Percentiles rank a stretch among this genome's conserved stretches.
Evolutionary conservation across 2,113 vertebrate genomes (phyloP).

Genomic region (Ptychochromis oligacanthus): DNA sequence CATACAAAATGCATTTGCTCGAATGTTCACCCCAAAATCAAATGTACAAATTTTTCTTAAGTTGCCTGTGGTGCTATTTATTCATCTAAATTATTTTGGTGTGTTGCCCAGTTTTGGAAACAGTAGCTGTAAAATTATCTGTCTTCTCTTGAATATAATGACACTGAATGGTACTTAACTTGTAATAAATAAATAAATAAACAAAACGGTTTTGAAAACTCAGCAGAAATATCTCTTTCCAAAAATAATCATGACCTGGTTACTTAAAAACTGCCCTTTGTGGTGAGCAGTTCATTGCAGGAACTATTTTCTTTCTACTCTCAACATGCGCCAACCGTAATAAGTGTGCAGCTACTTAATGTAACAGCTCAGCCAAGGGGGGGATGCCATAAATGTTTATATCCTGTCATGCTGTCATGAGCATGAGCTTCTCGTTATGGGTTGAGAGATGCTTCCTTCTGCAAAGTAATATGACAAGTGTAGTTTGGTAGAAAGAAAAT

Average conservation of each 20-base stretch:
- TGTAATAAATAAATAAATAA: not conserved
- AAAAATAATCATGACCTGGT: not conserved
- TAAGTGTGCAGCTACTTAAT: no score
- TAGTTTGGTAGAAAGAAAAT: not conserved
- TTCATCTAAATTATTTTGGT: not conserved
- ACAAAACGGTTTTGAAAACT: not conserved
- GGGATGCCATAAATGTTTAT: no score
- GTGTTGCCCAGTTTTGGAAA: not conserved
- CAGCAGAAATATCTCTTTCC: not conserved
- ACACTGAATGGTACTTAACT: not conserved
- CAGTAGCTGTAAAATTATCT: not conserved
- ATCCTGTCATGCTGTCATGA: not conserved
- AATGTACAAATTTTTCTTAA: not conserved
- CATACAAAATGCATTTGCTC: not conserved
- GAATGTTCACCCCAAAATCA: not conserved
- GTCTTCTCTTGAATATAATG: not conserved
- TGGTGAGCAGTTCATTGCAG: not conserved
- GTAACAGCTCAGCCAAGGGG: no score
- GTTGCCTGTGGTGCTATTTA: not conserved
- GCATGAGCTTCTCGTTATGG: not conserved
- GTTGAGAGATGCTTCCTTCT: not conserved
- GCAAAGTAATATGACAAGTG: not conserved
- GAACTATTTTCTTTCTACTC: not conserved
- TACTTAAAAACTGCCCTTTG: fast-evolving
- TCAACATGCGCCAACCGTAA: no score